Evolutionary conservation across 92 coral and sea anemone genomes (phyloP), one percentile per base, ranked within the genome.

Genomic region (Diadumene lineata): DNA sequence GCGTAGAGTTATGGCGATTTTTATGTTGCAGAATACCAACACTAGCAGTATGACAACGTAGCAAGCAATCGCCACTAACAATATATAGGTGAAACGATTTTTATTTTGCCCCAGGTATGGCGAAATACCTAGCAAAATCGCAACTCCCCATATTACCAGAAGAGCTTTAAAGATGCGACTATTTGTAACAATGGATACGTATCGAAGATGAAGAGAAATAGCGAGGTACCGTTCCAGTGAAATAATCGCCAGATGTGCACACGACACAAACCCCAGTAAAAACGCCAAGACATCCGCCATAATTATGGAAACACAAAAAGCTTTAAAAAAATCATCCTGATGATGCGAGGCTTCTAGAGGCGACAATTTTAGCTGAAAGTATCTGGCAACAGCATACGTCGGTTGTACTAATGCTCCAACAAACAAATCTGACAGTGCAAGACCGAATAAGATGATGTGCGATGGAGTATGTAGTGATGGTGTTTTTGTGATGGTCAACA

Each of bases 321-420:
- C 28, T 19, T 56, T 7, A 13, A 56, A 72, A 29, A 55, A 31
- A 21, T 7, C 0, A 17, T 51, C 60, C 75, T 51, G 34, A 27
- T 51, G 7, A 1, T 24, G 15, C 19, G 55, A 31, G 2, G 55
- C 1, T 31, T 72, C 66, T 22, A 57, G 33, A 11, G 77, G 48
- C 17, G 27, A 56, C 1, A 72, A 55, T 56, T 72, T 72, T 11
- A 72, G 2, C 3, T 72, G 50, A 19, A 55, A 21, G 43, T 62
- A 27, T 28, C 56, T 72, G 77, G 21, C 33, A 27, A 64, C 64
- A 21, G 64, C 72, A 16, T 63, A 64, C 19, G 44, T 48, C 1
- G 80, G 80, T n/a, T 64, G 80, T 17, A 56, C 80, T 13, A 61
- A 18, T 7, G 48, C 48, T 0, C 80, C 80, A 55, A 75, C 72